These are phyloP conservation scores for Schlechtendalia chinensis DNA, from an alignment of 1,140 invertebrate genomes.

Conservation along the genomic window DNA sequence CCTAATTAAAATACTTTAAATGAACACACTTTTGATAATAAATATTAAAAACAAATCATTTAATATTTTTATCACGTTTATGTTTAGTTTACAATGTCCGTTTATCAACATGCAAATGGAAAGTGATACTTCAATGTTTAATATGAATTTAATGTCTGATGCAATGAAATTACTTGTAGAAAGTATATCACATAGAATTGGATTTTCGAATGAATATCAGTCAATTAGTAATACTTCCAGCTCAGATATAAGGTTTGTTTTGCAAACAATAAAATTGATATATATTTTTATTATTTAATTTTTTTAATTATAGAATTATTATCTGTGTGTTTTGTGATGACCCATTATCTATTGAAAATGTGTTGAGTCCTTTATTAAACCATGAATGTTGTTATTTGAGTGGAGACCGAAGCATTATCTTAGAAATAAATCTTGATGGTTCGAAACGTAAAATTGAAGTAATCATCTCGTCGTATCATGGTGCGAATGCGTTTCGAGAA, in stretches of 20 bases:
- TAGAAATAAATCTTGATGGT: slow-evolving; percentile 88
- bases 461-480: slow-evolving; percentile 92
- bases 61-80: too few species aligned
- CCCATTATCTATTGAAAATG: slow-evolving; percentile 85
- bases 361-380: slow-evolving; percentile 81
- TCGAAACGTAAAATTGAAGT: slow-evolving; percentile 88
- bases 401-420: slow-evolving; percentile 80
- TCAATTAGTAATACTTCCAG: slow-evolving; percentile 76
- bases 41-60: too few species aligned
- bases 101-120: slow-evolving; percentile 79
- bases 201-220: slow-evolving; percentile 70
- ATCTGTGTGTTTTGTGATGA: slow-evolving; percentile 98
- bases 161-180: slow-evolving; percentile 73
- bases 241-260: slow-evolving; percentile 76
- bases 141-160: slow-evolving; percentile 65
- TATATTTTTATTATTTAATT: not conserved
- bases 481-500: slow-evolving; percentile 86
- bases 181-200: slow-evolving; percentile 71
- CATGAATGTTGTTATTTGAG: slow-evolving; percentile 85
- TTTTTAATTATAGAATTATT: slow-evolving; percentile 70
- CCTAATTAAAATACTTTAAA: too few species aligned
- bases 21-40: too few species aligned
- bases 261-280: not conserved
- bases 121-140: slow-evolving; percentile 63
- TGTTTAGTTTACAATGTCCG: slow-evolving; percentile 79